Base-by-base conservation (phyloP, 2,113 vertebrate genomes). In the Kryptolebias marmoratus region DNA sequence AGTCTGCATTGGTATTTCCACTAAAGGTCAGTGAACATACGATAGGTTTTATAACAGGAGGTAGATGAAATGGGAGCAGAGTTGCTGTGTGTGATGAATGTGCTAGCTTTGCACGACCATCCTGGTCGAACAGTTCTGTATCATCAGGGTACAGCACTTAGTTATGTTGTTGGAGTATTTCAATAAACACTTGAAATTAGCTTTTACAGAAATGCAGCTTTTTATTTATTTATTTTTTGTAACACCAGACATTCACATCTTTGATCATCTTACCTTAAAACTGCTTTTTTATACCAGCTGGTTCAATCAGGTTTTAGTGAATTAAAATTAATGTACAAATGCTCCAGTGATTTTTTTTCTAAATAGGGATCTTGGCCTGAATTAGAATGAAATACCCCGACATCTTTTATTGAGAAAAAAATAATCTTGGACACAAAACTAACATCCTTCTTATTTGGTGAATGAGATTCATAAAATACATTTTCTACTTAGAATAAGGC, bases 1-100 rank as follows among this genome's bases (percentile, higher is more conserved):
- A 81, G 55, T 49, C 73, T 55, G 69, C 86, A 55, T 66, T 86
- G 83, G 80, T 88, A 90, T 91, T 89, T 88, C 58, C 78, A 49
- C 71, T 28, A 84, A 90, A 91, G 87, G 88, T 89, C 80, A 89
- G 66, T 39, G 62, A 69, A 81, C 73, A 61, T 45, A 70, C 14
- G 16, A 1, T 68, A 27, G 57, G 70, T 82, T 90, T 90, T 84
- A 82, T 85, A 86, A 85, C 60, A 72, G 66, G 55, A 75, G 68
- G 44, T 30, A 57, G 81, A 76, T 66, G 60, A 71, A 85, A 83
- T 79, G 71, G 0, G 57, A 77, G 61, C 81, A 82, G 47, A 83
- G 81, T 64, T 31, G 54, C 59, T 5, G 11, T 16, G 9, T 77
- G 79, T 85, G 74, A 89, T 86, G 75, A 60, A 85, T 71, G 52